Evolutionary conservation across 2,888 invertebrate species (phyloP), one percentile per base, ranked within the genome.

Genomic region (Oscheius sp.): DNA sequence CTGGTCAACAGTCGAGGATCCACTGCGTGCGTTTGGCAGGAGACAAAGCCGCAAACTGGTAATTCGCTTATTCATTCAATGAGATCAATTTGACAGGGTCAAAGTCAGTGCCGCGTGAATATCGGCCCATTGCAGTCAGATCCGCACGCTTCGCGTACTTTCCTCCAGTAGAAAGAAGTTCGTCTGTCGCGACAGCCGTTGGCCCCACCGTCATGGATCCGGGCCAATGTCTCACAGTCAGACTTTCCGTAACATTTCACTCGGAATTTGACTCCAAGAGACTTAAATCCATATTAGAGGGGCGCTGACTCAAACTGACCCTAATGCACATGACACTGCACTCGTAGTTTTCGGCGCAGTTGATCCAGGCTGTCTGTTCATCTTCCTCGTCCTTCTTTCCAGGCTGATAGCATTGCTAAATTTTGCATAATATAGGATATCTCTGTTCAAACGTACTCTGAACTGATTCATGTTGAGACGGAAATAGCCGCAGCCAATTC

Each of bases 1-100:
- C 98, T n/a, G 98, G 98, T 0, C 98, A 99, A 89, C 98, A 99
- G 90, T 96, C 96, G 0, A 93, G 98, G 81, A 97, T 99, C 88
- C 98, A 99, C 90, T 99, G 98, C 91, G 97, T 97, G 0, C 92
- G 97, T 84, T 92, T 99, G 84, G 98, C 98, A 75, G 97, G 96
- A 60, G 95, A 96, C 89, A 99, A 99, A 90, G 96, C 96, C 35
- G 94, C 95, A 89, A 94, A 96, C 90, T 99, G 98, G 97, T 93
- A 86, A 65, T 72, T 42, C 47, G 21, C 47, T 51, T 35, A 33
- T 33, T 48, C 32, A 70, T 70, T 58, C 21, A 33, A 10, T 70
- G 13, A 55, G 10, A 59, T 37, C 35, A 42, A 7, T 42, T 66
- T 51, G 5, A 21, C 21, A 21, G 21, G 66, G 10, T 59, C 59